Conservation (phyloP, 2,113 vertebrate species). For the Nothobranchius furzeri region DNA sequence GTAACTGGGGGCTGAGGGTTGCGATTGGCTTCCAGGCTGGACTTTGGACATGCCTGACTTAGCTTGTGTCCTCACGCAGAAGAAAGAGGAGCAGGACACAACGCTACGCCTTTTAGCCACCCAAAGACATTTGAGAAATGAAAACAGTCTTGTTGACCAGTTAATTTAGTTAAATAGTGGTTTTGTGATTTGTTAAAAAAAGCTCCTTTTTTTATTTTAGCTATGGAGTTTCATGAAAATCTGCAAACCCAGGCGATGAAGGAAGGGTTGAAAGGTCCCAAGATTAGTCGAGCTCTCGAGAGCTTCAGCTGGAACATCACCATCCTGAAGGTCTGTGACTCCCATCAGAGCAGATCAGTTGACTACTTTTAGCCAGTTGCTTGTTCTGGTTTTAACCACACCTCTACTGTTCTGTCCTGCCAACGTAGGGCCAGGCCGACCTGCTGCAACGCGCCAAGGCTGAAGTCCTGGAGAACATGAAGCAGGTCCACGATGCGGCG, state of each 20-base stretch:
- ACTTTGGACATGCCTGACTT: no score
- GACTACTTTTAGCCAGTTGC: no score
- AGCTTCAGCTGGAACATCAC: constrained; percentile 98
- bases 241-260: constrained; percentile 86
- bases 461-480: constrained; percentile 91
- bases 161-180: no score
- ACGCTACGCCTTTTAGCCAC: no score
- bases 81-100: no score
- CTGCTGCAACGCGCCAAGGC: constrained; percentile 90
- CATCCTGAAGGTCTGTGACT: constrained; percentile 88
- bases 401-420: neutral
- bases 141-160: no score
- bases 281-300: constrained; percentile 90
- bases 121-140: no score
- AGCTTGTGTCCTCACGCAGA: no score
- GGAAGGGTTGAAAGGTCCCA: constrained; percentile 93
- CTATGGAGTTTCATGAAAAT: constrained; percentile 95
- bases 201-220: constrained; percentile 59
- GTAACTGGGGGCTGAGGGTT: no score
- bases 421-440: constrained; percentile 90
- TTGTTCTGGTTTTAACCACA: no score
- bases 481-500: constrained; percentile 91
- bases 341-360: neutral
- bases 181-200: no score
- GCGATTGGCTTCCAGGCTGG: no score